Evolutionary conservation across 2,797 vertebrate genomes (phyloP).

Genomic region (Bucorvus abyssinicus): DNA sequence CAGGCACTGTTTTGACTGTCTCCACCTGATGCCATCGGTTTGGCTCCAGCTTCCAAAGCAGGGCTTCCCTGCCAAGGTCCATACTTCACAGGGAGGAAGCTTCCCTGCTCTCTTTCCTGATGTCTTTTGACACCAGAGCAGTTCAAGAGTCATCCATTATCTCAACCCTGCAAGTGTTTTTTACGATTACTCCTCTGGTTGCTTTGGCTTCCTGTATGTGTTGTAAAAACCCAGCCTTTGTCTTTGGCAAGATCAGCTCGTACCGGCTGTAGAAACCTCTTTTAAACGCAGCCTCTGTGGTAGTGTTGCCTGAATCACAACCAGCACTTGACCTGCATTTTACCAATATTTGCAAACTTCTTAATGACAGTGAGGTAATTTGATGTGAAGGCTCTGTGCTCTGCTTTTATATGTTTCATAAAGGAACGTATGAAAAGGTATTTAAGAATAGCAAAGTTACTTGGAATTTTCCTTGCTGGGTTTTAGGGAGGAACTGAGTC

Average conservation of each 20-base stretch:
- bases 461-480: not conserved
- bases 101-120: constrained; percentile 1
- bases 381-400: not conserved
- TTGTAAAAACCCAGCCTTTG: not conserved
- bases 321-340: not conserved
- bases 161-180: not conserved
- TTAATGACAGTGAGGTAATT: not conserved
- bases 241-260: not conserved
- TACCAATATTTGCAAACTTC: not conserved
- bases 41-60: not conserved
- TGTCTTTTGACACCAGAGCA: not conserved
- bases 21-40: not conserved
- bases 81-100: not conserved
- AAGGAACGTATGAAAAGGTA: not conserved
- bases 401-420: not conserved
- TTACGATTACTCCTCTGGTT: not conserved
- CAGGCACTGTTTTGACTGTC: not conserved
- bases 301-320: not conserved
- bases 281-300: not conserved
- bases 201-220: not conserved
- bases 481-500: not conserved
- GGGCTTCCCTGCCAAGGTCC: not conserved
- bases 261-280: not conserved
- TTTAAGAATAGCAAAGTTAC: not conserved
- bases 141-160: not conserved